phyloP scores from a whole-genome alignment of 2,888 invertebrate genomes.

The Athalia rosae region DNA sequence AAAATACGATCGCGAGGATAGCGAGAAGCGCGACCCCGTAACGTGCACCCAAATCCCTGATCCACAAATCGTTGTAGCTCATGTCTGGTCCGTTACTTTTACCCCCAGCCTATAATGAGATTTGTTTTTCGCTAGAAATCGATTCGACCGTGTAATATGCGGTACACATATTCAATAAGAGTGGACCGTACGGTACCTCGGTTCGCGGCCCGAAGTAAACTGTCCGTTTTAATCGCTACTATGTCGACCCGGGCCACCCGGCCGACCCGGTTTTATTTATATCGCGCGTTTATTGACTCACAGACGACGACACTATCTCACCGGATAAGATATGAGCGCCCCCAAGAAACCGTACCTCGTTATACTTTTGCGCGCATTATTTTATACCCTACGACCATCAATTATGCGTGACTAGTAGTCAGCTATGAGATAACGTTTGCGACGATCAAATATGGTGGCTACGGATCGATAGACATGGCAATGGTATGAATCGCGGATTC shows the following conservation, averaged over 20 bases:
- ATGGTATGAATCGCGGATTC: neutral
- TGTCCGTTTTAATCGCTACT: neutral
- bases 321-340: constrained; percentile 27
- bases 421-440: too few relatives aligned
- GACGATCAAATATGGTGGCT: neutral
- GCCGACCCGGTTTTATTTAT: constrained; percentile 19
- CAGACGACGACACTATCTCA: constrained; percentile 11
- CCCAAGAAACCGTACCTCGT: neutral
- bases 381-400: neutral
- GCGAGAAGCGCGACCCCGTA: constrained; percentile 57
- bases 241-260: constrained; percentile 16
- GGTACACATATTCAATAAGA: neutral
- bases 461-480: neutral
- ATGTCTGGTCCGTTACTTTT: constrained; percentile 49
- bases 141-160: neutral
- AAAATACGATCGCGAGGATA: constrained; percentile 50
- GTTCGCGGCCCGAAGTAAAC: constrained; percentile 23
- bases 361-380: neutral
- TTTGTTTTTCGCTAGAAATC: too few relatives aligned
- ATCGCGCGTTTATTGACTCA: constrained; percentile 12
- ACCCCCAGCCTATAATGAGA: neutral
- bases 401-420: neutral
- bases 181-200: neutral
- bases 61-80: constrained; percentile 64
- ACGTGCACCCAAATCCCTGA: constrained; percentile 62